Evolutionary conservation across 2,797 vertebrate genomes (phyloP).

Genomic region (Acrossocheilus fasciatus): DNA sequence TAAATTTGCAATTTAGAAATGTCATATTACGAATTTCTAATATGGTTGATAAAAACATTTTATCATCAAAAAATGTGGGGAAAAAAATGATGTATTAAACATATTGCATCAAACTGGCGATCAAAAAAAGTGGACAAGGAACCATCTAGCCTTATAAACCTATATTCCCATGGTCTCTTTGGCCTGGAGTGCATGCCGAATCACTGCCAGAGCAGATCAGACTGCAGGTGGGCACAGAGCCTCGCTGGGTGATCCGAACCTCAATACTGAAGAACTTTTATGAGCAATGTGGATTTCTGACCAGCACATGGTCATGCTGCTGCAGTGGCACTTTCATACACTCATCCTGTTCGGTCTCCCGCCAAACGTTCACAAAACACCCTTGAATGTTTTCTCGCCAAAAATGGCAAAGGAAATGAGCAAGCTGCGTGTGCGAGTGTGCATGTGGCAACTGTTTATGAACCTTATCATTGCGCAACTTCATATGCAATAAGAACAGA

Average conservation of each 20-base stretch:
- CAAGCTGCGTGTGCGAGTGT: background rate
- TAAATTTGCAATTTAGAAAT: background rate
- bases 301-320: constrained; percentile 12
- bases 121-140: background rate
- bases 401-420: background rate
- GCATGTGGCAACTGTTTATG: background rate
- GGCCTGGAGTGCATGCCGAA: background rate
- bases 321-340: background rate
- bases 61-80: too few relatives aligned
- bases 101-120: background rate
- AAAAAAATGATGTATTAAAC: background rate
- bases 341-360: background rate
- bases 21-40: background rate
- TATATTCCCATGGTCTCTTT: background rate
- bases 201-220: background rate
- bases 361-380: background rate
- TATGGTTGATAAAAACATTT: background rate
- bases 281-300: constrained; percentile 1
- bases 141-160: background rate
- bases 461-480: background rate
- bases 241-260: constrained; percentile 3
- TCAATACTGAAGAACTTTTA: background rate
- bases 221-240: constrained; percentile 3
- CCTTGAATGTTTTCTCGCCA: background rate
- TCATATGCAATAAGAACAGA: background rate